Evolutionary conservation across 2,888 invertebrate genomes (phyloP), one percentile per base, ranked within the genome.

Genomic region (Campaea margaritaria): DNA sequence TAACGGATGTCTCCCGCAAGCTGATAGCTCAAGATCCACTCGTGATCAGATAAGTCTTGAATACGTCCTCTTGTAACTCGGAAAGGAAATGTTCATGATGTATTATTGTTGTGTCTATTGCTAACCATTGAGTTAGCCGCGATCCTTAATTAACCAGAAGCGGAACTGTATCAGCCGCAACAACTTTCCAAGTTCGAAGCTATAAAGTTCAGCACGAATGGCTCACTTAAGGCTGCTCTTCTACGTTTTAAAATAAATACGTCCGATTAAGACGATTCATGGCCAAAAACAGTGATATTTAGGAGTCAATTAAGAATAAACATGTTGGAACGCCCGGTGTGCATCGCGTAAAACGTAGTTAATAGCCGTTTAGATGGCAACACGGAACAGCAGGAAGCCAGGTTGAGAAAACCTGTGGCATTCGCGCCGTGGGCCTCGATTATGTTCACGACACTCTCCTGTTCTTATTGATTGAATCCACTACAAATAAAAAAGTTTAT

Each of bases 271-370:
- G 79, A 77, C 83, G 86, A 88, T 86, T 84, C 83, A 86, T 80
- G 84, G 79, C 79, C 80, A 86, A 89, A 79, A 87, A 87, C 83
- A 84, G 87, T 79, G 77, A 86, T 86, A 86, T 90, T 90, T 90
- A 90, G 83, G 81, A 88, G 86, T 84, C 83, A 87, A 91, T 89
- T 86, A 87, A 82, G 81, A 80, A 83, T 84, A 87, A 85, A 87
- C 82, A 85, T 82, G 82, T 82, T 78, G 78, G 78, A 80, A 84
- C 83, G 78, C 81, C 82, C 73, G 81, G 82, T 72, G 82, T 64
- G 84, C 77, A 75, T 82, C 81, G 85, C 84, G 86, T 90, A 87
- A 88, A 89, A 83, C 78, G 82, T 75, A 79, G 81, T 83, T 89
- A 89, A 89, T 89, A 83, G 83, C 81, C 78, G 79, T 82, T 85